These are phyloP conservation scores for Proterorhinus semilunaris DNA, from an alignment of 2,113 vertebrate species.

Conservation along the genomic window DNA sequence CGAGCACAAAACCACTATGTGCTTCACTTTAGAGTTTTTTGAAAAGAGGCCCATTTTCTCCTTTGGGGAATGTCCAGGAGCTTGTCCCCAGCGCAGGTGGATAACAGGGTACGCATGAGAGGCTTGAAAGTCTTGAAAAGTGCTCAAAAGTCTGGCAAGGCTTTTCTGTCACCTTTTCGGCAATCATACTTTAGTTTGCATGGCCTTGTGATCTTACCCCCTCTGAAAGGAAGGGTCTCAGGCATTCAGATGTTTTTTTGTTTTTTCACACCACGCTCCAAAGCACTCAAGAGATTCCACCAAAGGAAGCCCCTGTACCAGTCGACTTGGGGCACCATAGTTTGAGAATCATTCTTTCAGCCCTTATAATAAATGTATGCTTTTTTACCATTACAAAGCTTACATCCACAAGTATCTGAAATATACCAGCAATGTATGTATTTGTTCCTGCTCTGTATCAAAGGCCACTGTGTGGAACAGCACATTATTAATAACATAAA, in stretches of 20 bases:
- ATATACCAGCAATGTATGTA: slow-evolving; percentile 1
- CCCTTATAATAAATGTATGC: neutral
- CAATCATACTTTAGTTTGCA: slow-evolving; percentile 49
- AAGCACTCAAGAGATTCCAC: neutral
- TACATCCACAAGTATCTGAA: neutral
- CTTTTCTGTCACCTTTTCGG: slow-evolving; percentile 23
- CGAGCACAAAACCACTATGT: slow-evolving; percentile 7
- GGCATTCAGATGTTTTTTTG: neutral
- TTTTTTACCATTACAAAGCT: neutral
- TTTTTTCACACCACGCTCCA: neutral
- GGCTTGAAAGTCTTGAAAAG: slow-evolving; percentile 22
- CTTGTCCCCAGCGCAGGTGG: slow-evolving; percentile 13
- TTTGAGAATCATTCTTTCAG: neutral
- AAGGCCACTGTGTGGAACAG: slow-evolving; percentile 9
- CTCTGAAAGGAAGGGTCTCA: neutral
- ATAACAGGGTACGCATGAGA: slow-evolving; percentile 31
- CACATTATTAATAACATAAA: slow-evolving; percentile 12
- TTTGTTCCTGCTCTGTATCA: neutral
- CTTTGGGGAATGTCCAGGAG: slow-evolving; percentile 30
- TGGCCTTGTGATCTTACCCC: slow-evolving; percentile 45
- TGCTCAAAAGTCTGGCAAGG: slow-evolving; percentile 20
- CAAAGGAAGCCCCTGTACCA: neutral
- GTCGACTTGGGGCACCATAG: neutral
- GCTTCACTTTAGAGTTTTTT: slow-evolving; percentile 13
- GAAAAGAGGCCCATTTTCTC: slow-evolving; percentile 28